phyloP scores from a whole-genome alignment of 2,797 vertebrate species.

The Melanotaenia maccullochi region DNA sequence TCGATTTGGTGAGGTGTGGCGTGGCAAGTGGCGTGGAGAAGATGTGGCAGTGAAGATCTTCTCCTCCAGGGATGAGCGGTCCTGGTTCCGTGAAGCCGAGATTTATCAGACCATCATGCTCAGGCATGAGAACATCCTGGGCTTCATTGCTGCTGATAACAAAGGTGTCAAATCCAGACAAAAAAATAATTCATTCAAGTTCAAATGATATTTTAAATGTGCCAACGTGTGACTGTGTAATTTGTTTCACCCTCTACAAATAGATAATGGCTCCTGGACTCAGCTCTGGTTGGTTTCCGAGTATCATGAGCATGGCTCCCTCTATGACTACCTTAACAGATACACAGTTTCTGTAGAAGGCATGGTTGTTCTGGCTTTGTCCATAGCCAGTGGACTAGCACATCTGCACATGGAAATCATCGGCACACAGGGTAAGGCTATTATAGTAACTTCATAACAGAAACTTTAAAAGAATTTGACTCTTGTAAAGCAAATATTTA shows the following conservation, averaged over 20 bases:
- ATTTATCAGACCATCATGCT: constrained; percentile 98
- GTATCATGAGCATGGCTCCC: constrained; percentile 94
- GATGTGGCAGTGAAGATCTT: constrained; percentile 99
- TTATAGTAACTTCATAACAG: neutral
- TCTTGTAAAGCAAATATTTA: constrained; percentile 5
- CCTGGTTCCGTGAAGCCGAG: constrained; percentile 97
- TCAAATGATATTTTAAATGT: neutral
- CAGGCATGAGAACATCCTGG: constrained; percentile 95
- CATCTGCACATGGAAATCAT: constrained; percentile 99
- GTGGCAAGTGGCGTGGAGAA: constrained; percentile 94
- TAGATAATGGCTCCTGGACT: constrained; percentile 97
- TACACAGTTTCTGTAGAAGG: constrained; percentile 88
- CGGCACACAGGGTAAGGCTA: constrained; percentile 89
- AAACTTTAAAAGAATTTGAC: neutral
- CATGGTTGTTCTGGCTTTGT: constrained; percentile 88
- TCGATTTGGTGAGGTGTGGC: constrained; percentile 95
- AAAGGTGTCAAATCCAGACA: constrained; percentile 84
- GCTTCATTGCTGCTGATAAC: constrained; percentile 97
- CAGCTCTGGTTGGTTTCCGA: constrained; percentile 98
- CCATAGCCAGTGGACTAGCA: constrained; percentile 91
- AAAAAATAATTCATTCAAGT: neutral
- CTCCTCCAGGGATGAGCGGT: constrained; percentile 94
- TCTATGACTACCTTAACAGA: constrained; percentile 94
- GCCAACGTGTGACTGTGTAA: constrained; percentile 2
- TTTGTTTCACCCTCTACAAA: constrained; percentile 22